Conservation (phyloP, 1,140 invertebrate genomes). For the Achroia grisella region DNA sequence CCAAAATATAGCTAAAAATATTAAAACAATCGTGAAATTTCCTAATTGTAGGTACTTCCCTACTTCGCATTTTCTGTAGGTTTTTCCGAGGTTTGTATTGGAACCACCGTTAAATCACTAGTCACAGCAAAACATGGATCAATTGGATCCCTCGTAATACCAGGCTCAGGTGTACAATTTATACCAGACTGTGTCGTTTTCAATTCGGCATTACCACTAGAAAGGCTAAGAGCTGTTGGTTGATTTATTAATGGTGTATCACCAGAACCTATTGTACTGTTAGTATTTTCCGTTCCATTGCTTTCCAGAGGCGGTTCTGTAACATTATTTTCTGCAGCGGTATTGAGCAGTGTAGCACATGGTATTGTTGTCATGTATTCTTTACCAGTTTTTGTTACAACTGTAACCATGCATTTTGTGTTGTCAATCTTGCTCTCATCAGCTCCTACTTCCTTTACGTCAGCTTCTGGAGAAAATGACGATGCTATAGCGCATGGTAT, state of each 20-base stretch:
- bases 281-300: constrained; percentile 7
- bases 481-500: constrained; percentile 71
- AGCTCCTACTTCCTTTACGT: constrained; percentile 41
- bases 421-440: constrained; percentile 36
- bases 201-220: constrained; percentile 14
- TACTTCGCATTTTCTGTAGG: constrained; percentile 1
- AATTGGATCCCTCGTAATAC: constrained; percentile 49
- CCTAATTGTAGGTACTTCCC: too few relatives aligned
- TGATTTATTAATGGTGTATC: constrained; percentile 20
- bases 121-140: constrained; percentile 58
- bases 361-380: constrained; percentile 69
- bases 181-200: constrained; percentile 10
- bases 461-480: constrained; percentile 61
- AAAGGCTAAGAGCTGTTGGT: constrained; percentile 30
- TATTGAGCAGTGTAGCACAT: constrained; percentile 57
- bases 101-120: constrained; percentile 52
- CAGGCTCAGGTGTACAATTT: constrained; percentile 40
- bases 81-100: constrained; percentile 25
- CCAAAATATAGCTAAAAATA: too few relatives aligned
- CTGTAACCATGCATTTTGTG: constrained; percentile 63
- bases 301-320: constrained; percentile 41
- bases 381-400: constrained; percentile 52
- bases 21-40: too few relatives aligned
- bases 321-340: constrained; percentile 62
- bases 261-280: constrained; percentile 9